Evolutionary conservation across 2,797 vertebrate species (phyloP), one percentile per base, ranked within the genome.

Genomic region (Paramormyrops hopkinsi): DNA sequence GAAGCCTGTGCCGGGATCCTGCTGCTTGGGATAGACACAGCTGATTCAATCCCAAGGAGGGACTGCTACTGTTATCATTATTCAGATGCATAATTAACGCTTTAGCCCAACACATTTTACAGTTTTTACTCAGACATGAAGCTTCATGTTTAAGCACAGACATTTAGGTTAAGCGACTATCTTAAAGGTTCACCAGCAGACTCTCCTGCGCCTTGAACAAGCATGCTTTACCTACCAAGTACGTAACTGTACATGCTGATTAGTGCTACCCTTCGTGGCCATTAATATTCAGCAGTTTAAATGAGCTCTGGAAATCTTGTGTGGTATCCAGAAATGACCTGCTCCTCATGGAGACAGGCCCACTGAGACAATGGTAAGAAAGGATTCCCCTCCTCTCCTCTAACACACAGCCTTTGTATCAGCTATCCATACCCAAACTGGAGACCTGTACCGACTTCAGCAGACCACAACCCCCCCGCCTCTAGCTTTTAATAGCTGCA

Each of bases 401-500:
- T 44, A 41, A 86, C 48, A 86, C 2, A 22, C 82, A 51, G n/a
- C 25, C 22, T 17, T 56, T 46, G 44, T 56, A 37, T 86, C 88
- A 86, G 7, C 17, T 69, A 9, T 65, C 54, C 44, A 19, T 89
- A 56, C 11, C 12, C 82, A 50, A 82, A 25, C 82, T n/a, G 22
- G 8, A 84, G 82, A 84, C 46, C 82, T 48, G 8, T 44, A 41
- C 73, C 82, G 50, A 44, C 25, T 25, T 29, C 44, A 82, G 41
- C 17, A 82, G 41, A 29, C n/a, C 54, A 17, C 84, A 19, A 37
- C 7, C 84, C 54, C 53, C 19, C 86, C 90, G 3, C 12, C n/a
- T 37, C 88, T 92, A 91, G 87, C 91, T 96, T 95, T 95, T 91
- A 90, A 92, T 91, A 94, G 91, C 92, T 92, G 1, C 11, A 22